Evolutionary conservation across 2,797 vertebrate genomes (phyloP).

Genomic region (Gymnodraco acuticeps): DNA sequence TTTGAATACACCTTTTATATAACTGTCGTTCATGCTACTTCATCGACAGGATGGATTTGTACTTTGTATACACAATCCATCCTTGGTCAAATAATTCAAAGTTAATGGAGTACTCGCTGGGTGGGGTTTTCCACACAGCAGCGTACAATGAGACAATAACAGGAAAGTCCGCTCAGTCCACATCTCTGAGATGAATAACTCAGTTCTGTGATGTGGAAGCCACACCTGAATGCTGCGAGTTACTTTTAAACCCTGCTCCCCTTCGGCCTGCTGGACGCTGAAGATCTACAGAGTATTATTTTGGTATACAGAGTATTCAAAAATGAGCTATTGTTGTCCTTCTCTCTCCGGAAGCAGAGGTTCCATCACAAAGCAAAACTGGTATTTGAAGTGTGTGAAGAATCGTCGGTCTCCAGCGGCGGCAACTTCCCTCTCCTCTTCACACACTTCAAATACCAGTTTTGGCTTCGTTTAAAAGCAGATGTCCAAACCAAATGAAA

Average conservation of each 20-base stretch:
- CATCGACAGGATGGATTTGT: background rate
- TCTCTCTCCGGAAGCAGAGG: constrained; percentile 42
- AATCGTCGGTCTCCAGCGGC: background rate
- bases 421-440: constrained; percentile 37
- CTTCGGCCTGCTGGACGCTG: constrained; percentile 16
- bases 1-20: background rate
- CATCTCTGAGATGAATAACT: constrained; percentile 60
- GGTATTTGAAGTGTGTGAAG: constrained; percentile 26
- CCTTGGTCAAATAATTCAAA: constrained; percentile 32
- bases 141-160: constrained; percentile 70
- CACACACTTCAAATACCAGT: constrained; percentile 23
- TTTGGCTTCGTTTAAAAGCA: constrained; percentile 25
- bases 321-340: constrained; percentile 41
- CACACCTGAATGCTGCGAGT: constrained; percentile 6
- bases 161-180: constrained; percentile 58
- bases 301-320: constrained; percentile 6
- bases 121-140: constrained; percentile 44
- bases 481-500: constrained; percentile 22
- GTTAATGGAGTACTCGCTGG: constrained; percentile 40
- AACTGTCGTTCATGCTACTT: background rate
- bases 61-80: constrained; percentile 8
- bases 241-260: constrained; percentile 3
- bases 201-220: constrained; percentile 24
- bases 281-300: constrained; percentile 13
- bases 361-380: constrained; percentile 20